These are phyloP conservation scores for Philotrypesis tridentata DNA, from an alignment of 1,140 invertebrate genomes.

Conservation along the genomic window DNA sequence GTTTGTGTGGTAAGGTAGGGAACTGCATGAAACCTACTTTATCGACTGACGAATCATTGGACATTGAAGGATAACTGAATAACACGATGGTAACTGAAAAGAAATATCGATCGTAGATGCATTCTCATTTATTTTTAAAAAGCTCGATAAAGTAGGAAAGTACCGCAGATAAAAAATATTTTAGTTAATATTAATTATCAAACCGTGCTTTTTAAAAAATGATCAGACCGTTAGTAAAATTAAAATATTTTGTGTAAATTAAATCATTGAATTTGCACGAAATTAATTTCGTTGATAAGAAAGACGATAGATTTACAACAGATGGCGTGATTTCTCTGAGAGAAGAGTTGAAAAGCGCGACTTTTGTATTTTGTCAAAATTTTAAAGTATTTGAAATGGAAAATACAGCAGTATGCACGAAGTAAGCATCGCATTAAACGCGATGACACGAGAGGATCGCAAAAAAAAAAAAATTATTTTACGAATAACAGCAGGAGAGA, in stretches of 20 bases:
- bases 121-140: not conserved
- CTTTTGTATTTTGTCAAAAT: too few relatives aligned
- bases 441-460: too few relatives aligned
- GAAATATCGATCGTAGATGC: not conserved
- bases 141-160: not conserved
- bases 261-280: too few relatives aligned
- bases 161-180: not conserved
- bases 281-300: too few relatives aligned
- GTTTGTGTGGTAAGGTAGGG: not conserved
- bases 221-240: too few relatives aligned
- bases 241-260: too few relatives aligned
- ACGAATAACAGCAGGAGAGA: too few relatives aligned
- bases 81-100: not conserved
- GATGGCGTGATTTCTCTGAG: too few relatives aligned
- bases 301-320: too few relatives aligned
- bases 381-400: not conserved
- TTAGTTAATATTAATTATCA: not conserved
- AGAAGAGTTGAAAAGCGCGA: too few relatives aligned
- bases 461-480: too few relatives aligned
- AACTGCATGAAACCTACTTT: not conserved
- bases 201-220: not conserved
- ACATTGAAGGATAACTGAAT: not conserved
- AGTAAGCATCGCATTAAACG: too few relatives aligned
- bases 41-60: not conserved
- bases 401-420: not conserved